A percentile compares a stretch with the other conserved stretches of the same genome.
These are phyloP conservation scores for Pristis pectinata DNA, from an alignment of 2,797 vertebrate genomes.

Conservation along the genomic window DNA sequence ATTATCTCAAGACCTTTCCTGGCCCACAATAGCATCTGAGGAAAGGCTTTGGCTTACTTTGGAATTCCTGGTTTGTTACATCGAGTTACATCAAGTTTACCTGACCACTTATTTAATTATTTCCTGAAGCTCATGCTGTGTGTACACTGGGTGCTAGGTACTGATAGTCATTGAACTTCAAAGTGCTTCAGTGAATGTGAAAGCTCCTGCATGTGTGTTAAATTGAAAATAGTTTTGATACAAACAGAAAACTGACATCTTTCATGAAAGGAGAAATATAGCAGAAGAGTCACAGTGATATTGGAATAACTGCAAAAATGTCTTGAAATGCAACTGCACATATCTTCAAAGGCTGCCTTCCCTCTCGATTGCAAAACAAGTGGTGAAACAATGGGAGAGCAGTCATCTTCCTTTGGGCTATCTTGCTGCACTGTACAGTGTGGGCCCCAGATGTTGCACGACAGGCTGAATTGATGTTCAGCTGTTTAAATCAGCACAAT, in stretches of 20 bases:
- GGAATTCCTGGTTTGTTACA: not conserved
- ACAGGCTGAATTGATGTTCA: constrained; percentile 42
- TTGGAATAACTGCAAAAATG: too few species aligned
- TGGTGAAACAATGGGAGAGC: not conserved
- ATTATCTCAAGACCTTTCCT: not conserved
- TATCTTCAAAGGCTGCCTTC: too few species aligned
- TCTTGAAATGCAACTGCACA: not conserved
- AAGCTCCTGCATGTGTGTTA: not conserved
- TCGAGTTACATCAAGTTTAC: not conserved
- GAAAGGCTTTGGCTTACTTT: not conserved
- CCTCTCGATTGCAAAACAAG: not conserved
- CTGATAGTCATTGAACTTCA: not conserved
- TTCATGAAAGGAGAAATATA: not conserved
- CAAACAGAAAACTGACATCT: not conserved
- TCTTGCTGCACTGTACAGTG: constrained; percentile 24
- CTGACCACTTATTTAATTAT: not conserved
- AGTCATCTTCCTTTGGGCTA: constrained; percentile 38
- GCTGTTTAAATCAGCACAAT: constrained; percentile 43
- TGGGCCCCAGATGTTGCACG: constrained; percentile 40
- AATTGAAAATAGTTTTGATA: not conserved
- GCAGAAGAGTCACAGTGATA: too few species aligned
- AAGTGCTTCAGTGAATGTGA: not conserved
- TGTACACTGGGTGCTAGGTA: not conserved
- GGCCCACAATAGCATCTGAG: not conserved
- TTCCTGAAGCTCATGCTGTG: not conserved